phyloP scores from a whole-genome alignment of 1,140 invertebrate species.

The Tetramorium alpestre region DNA sequence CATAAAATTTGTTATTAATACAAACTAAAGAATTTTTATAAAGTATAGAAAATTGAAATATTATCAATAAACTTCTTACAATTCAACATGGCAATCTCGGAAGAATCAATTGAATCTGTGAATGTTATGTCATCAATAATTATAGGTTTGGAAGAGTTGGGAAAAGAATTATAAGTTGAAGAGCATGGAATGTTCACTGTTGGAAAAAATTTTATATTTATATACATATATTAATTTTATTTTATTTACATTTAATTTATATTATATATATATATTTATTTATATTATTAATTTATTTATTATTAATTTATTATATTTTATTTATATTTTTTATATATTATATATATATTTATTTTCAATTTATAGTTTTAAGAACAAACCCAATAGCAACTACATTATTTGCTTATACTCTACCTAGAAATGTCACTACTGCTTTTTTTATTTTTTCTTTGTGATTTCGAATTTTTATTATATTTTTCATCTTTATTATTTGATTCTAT shows the following conservation, averaged over 20 bases:
- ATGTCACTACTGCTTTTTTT: not conserved
- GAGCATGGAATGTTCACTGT: not conserved
- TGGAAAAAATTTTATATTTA: not conserved
- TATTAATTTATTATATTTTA: too few relatives aligned
- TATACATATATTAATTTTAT: too few relatives aligned
- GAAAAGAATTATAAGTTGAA: not conserved
- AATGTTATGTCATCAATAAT: not conserved
- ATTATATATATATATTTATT: not conserved
- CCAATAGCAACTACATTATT: too few relatives aligned
- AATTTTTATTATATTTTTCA: not conserved
- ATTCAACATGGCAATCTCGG: not conserved
- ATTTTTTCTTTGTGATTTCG: not conserved
- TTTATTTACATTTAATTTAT: not conserved
- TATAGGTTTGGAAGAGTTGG: not conserved
- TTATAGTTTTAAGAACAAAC: too few relatives aligned
- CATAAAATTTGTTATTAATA: not conserved
- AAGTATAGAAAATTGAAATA: not conserved
- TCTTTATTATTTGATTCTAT: not conserved
- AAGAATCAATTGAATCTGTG: not conserved
- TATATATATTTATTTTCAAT: too few relatives aligned
- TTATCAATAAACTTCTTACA: not conserved
- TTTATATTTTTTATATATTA: too few relatives aligned
- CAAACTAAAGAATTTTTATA: not conserved
- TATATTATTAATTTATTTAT: not conserved
- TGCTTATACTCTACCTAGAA: not conserved